Evolutionary conservation across 2,888 invertebrate species (phyloP).

Genomic region (Anoncus sp.): DNA sequence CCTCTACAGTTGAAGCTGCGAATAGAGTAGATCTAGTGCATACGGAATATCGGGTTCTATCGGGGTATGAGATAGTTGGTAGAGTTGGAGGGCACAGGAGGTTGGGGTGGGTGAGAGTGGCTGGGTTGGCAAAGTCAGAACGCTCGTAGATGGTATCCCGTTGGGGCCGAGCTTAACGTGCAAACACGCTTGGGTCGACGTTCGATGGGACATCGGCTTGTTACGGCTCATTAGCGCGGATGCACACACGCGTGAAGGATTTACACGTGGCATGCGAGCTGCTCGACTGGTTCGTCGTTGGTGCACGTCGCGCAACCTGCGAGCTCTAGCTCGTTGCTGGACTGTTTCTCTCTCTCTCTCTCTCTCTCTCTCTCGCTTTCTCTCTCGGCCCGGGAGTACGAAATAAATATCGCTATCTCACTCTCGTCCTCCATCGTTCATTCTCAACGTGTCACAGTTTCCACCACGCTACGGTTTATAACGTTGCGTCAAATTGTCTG

Average conservation of each 20-base stretch:
- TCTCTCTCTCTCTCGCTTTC: conserved; percentile 24
- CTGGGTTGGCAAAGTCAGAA: conserved; percentile 50
- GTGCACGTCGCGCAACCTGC: conserved; percentile 39
- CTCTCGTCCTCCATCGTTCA: conserved; percentile 10
- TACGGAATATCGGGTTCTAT: neutral
- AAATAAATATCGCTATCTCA: conserved; percentile 37
- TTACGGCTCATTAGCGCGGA: conserved; percentile 77
- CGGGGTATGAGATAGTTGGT: conserved; percentile 2
- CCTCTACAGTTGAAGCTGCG: neutral
- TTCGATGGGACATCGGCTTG: conserved; percentile 71
- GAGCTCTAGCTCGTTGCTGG: conserved; percentile 25
- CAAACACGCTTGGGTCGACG: conserved; percentile 70
- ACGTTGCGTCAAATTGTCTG: neutral
- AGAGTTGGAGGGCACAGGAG: conserved; percentile 5
- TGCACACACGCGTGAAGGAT: conserved; percentile 78
- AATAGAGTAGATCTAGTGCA: neutral
- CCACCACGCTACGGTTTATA: neutral
- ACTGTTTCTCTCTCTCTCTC: conserved; percentile 19
- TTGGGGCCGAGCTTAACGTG: conserved; percentile 70
- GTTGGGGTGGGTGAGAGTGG: conserved; percentile 10
- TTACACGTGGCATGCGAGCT: conserved; percentile 70
- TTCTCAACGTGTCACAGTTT: conserved; percentile 31
- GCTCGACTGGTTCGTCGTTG: conserved; percentile 32
- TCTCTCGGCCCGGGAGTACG: neutral
- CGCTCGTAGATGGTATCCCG: conserved; percentile 65